Evolutionary conservation across 1,140 invertebrate genomes (phyloP).

Genomic region (Conopomorpha cramerella): DNA sequence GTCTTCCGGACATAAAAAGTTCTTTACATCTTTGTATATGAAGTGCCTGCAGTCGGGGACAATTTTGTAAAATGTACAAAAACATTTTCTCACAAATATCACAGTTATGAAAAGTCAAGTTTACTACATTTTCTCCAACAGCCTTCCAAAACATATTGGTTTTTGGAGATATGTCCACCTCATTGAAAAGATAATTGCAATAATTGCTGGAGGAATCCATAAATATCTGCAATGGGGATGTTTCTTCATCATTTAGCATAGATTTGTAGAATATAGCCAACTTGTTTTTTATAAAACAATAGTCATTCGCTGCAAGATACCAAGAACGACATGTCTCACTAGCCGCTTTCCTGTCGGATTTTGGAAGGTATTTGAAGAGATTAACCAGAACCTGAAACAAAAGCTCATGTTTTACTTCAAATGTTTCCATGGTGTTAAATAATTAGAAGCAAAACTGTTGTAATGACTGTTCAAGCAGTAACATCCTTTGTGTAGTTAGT

Average conservation of each 20-base stretch:
- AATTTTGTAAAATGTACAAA: conserved; percentile 60
- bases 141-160: conserved; percentile 53
- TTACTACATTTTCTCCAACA: conserved; percentile 43
- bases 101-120: conserved; percentile 60
- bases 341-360: conserved; percentile 63
- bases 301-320: conserved; percentile 63
- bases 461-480: too few species aligned
- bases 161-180: conserved; percentile 62
- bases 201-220: conserved; percentile 55
- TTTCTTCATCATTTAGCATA: conserved; percentile 48
- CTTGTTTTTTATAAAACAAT: conserved; percentile 61
- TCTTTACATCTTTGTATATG: conserved; percentile 68
- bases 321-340: conserved; percentile 64
- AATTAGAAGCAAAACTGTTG: too few species aligned
- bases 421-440: too few species aligned
- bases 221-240: conserved; percentile 48
- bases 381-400: conserved; percentile 66
- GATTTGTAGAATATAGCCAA: conserved; percentile 58
- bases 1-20: conserved; percentile 71
- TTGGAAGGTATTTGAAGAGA: conserved; percentile 65
- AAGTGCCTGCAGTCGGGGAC: conserved; percentile 62
- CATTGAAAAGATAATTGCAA: conserved; percentile 63
- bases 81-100: conserved; percentile 68
- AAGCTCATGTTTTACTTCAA: too few species aligned
- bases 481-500: too few species aligned